Percentiles rank a stretch among this genome's conserved stretches.
phyloP scores from a whole-genome alignment of 2,113 vertebrate species.

The Cephalophus harveyi region DNA sequence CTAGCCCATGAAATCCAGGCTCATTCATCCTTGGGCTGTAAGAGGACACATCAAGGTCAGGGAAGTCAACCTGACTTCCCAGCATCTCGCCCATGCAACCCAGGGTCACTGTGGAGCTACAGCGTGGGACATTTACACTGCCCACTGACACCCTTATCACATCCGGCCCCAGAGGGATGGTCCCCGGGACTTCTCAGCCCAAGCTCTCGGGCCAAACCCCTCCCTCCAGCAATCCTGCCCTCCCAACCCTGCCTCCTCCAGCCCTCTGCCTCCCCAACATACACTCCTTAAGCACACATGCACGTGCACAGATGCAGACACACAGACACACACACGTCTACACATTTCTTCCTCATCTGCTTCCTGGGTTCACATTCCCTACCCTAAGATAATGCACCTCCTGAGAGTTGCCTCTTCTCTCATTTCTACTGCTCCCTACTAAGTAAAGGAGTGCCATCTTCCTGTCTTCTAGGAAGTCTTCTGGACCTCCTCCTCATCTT shows the following conservation, averaged over 20 bases:
- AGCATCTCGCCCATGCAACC: neutral
- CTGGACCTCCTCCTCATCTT: neutral
- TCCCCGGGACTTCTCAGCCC: neutral
- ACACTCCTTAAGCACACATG: too few species aligned
- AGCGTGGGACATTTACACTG: rapidly evolving
- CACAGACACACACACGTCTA: neutral
- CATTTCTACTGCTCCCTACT: neutral
- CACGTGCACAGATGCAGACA: neutral
- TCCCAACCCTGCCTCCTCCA: neutral
- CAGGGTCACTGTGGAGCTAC: neutral
- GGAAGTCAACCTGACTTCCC: neutral
- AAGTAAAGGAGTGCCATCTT: neutral
- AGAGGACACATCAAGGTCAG: neutral
- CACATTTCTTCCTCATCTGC: neutral
- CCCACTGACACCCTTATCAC: neutral
- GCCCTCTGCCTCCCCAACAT: neutral
- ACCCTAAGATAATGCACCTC: neutral
- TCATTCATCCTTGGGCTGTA: constrained; percentile 31
- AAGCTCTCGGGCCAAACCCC: neutral
- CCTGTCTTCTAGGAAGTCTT: neutral
- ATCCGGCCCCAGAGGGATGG: neutral
- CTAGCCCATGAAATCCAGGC: constrained; percentile 50
- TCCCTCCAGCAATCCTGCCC: neutral
- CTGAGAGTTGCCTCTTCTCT: neutral
- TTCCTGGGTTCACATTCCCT: neutral